A percentile compares a stretch with the other conserved stretches of the same genome.
phyloP scores from a whole-genome alignment of 1,140 invertebrate species.

The Diuraphis noxia region DNA sequence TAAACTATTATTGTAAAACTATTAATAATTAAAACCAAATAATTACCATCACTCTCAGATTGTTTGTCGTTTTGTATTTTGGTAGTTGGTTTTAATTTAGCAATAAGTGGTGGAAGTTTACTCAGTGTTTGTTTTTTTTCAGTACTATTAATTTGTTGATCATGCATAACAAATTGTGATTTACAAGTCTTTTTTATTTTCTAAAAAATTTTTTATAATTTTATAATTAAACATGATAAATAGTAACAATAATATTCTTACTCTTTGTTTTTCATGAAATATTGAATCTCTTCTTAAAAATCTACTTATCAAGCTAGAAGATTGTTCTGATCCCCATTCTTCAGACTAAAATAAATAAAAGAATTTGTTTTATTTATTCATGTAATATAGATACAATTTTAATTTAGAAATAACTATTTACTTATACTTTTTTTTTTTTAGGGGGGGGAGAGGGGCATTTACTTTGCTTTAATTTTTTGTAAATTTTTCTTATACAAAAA shows the following conservation, averaged over 20 bases:
- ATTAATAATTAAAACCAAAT: neutral
- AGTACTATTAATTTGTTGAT: constrained; percentile 29
- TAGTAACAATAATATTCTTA: constrained; percentile 54
- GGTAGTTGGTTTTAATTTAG: constrained; percentile 72
- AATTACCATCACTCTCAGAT: constrained; percentile 71
- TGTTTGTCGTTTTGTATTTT: constrained; percentile 65
- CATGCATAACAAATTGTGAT: constrained; percentile 31
- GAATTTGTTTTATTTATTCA: neutral
- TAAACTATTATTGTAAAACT: neutral
- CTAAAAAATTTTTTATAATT: constrained; percentile 6
- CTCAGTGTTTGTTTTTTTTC: constrained; percentile 55
- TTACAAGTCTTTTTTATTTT: constrained; percentile 51
- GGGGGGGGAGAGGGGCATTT: too few relatives aligned
- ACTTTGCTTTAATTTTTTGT: neutral
- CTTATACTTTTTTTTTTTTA: neutral
- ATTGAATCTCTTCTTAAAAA: constrained; percentile 70
- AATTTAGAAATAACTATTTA: too few relatives aligned
- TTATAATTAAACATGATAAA: neutral
- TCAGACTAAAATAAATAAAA: constrained; percentile 66
- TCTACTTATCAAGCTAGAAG: constrained; percentile 71
- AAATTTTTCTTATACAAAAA: too few relatives aligned
- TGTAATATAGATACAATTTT: neutral
- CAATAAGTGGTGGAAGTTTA: constrained; percentile 66
- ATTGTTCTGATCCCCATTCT: constrained; percentile 74
- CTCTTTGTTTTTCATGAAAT: constrained; percentile 60